A percentile compares a stretch with the other conserved stretches of the same genome.
phyloP scores from a whole-genome alignment of 2,113 vertebrate genomes.

The Macaca mulatta region DNA sequence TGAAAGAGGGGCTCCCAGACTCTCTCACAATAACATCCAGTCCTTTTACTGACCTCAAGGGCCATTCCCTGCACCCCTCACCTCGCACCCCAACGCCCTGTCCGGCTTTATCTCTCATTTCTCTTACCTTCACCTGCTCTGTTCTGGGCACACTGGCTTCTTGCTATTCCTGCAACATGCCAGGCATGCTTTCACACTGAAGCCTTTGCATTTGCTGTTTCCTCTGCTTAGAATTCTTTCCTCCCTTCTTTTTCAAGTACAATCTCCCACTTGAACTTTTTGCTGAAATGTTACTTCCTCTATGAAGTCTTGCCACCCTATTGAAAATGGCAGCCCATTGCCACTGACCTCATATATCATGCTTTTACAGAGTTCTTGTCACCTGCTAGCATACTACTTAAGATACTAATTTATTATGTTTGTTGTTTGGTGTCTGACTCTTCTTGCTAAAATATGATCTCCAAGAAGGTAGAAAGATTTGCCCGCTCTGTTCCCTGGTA shows the following conservation, averaged over 20 bases:
- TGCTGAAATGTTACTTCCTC: background rate
- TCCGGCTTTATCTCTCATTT: background rate
- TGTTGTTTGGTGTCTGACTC: background rate
- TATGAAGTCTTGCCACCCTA: background rate
- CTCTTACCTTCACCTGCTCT: background rate
- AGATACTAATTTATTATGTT: background rate
- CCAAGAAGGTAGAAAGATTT: background rate
- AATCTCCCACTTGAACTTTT: background rate
- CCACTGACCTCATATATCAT: background rate
- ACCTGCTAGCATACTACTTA: background rate
- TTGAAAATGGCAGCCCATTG: background rate
- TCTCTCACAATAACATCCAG: background rate
- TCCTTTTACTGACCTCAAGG: background rate
- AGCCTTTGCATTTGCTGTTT: background rate
- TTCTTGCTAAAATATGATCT: background rate
- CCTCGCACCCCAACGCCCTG: background rate
- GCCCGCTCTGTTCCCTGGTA: background rate
- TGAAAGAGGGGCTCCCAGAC: background rate
- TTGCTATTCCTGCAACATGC: background rate
- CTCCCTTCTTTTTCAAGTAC: background rate
- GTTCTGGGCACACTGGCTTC: no score
- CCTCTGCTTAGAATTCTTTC: background rate
- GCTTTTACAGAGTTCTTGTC: background rate
- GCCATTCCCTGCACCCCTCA: background rate
- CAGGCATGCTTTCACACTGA: background rate